Base-by-base conservation (phyloP, 2,113 vertebrate genomes). In the Aldabrachelys gigantea region DNA sequence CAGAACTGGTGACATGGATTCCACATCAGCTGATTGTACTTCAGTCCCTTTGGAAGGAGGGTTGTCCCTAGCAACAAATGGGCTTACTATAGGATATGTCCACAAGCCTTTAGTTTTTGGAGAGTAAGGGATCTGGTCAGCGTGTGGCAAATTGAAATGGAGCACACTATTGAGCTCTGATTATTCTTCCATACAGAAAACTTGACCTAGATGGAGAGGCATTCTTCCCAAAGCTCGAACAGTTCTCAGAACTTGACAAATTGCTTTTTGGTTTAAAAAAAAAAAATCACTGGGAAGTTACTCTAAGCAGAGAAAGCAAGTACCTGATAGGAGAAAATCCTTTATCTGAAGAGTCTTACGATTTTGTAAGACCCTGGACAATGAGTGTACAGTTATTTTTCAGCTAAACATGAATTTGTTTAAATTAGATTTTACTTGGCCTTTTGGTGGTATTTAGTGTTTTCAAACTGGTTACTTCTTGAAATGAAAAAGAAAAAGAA, bases 371-470 rank as follows among this genome's bases (percentile, higher is more conserved):
- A 80, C 94, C 92, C 80, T 76, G 72, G 44, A 78, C 90, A 84
- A 92, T 95, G 92, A 92, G 53, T 11, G 47, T 53, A 96, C 94
- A 94, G 81, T 87, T 97, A 69, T 47, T 89, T 92, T 95, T 94
- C 83, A 92, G 89, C 38, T 93, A 91, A 57, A 83, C 87, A 92
- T 96, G 87, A 94, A 89, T 84, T 90, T 86, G 76, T 92, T 91
- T 95, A 79, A 84, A 89, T 75, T 79, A 81, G 84, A 91, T 85
- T 95, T 95, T 72, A 91, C 69, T 49, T 88, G 84, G 85, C 19
- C 53, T 91, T 95, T 57, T 57, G 24, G 50, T 87, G 87, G 57
- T 38, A 47, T 86, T 93, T 88, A 4, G 1, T 27, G 72, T 86
- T 91, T 95, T 90, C 47, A 59, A 88, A 95, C 80, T 29, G n/a